Conservation (phyloP, 2,797 vertebrate species). For the Enteromius thamalakanensis region DNA sequence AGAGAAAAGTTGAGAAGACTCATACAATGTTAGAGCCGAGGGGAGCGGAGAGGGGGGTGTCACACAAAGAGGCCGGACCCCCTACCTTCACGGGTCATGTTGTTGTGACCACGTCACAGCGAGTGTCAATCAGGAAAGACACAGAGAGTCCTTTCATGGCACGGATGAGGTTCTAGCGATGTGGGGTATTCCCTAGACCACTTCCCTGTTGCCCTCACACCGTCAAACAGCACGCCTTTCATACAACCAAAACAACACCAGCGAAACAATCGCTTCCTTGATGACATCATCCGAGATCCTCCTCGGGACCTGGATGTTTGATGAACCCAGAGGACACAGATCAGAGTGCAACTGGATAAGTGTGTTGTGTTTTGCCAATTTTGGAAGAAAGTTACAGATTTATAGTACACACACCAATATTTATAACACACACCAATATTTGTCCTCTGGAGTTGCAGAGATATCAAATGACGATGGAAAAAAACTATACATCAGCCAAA, state of each 20-base stretch:
- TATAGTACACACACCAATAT: background rate
- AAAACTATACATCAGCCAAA: background rate
- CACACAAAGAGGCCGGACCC: conserved; percentile 38
- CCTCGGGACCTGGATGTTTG: background rate
- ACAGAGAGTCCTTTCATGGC: conserved; percentile 38
- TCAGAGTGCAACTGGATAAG: background rate
- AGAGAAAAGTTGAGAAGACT: conserved; percentile 52
- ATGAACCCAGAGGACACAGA: conserved; percentile 28
- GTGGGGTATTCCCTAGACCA: conserved; percentile 38
- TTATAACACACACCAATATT: background rate
- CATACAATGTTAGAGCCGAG: conserved; percentile 9
- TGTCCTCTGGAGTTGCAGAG: background rate
- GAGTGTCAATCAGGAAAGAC: conserved; percentile 33
- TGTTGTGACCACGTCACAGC: conserved; percentile 51
- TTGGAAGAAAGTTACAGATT: background rate
- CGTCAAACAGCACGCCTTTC: conserved; percentile 3
- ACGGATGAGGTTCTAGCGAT: conserved; percentile 1
- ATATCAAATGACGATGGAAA: background rate
- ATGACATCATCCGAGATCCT: conserved; percentile 41
- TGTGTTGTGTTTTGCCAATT: background rate
- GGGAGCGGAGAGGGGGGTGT: conserved; percentile 30
- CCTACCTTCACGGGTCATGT: conserved; percentile 52
- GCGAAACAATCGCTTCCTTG: conserved; percentile 39
- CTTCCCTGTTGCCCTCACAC: background rate
- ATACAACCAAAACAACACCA: conserved; percentile 34